phyloP scores from a whole-genome alignment of 2,113 vertebrate genomes.

The Aspiorhynchus laticeps region DNA sequence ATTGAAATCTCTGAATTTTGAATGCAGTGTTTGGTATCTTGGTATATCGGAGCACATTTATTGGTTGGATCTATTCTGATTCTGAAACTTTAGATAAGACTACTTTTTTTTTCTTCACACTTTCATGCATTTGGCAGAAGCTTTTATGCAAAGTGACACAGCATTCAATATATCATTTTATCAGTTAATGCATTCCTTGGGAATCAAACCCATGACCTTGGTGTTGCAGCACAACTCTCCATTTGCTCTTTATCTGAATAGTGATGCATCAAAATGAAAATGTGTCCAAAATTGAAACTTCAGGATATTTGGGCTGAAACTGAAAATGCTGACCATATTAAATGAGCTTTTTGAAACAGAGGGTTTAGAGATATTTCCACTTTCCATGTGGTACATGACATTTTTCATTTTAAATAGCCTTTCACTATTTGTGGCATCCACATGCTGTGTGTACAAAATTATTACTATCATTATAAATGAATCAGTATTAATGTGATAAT shows the following conservation, averaged over 20 bases:
- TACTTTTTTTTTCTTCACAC: background rate
- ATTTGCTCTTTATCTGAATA: background rate
- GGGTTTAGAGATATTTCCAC: background rate
- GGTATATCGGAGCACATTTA: conserved; percentile 24
- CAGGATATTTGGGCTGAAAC: background rate
- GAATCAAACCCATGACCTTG: background rate
- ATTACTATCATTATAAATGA: background rate
- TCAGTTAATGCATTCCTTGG: background rate
- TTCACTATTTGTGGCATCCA: background rate
- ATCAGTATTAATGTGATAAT: background rate
- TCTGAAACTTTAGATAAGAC: background rate
- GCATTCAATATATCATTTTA: background rate
- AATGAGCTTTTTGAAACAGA: background rate
- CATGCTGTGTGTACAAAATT: background rate
- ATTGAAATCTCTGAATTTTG: background rate
- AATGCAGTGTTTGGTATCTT: background rate
- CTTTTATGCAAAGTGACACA: background rate
- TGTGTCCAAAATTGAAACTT: background rate
- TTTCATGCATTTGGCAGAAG: background rate
- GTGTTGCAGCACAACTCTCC: background rate
- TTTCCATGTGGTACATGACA: background rate
- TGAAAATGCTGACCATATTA: background rate
- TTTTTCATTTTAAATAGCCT: background rate
- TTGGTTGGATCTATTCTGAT: background rate
- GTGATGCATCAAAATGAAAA: background rate